Conservation (phyloP, 1,140 invertebrate genomes). For the Hestina assimilis region DNA sequence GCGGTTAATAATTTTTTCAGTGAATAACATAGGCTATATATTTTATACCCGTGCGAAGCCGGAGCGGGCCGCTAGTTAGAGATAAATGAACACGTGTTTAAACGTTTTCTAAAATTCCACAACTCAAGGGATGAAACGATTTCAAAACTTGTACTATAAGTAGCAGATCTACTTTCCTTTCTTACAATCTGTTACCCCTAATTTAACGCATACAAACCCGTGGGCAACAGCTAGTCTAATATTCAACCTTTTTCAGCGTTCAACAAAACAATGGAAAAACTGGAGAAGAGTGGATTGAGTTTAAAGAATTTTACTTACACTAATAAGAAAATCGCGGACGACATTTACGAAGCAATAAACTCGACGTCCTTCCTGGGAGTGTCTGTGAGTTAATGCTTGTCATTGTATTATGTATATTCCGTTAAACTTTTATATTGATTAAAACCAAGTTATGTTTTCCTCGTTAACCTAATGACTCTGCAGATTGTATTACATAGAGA, state of each 20-base stretch:
- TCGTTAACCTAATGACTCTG: conserved; percentile 33
- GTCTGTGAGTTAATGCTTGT: conserved; percentile 85
- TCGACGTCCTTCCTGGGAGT: conserved; percentile 98
- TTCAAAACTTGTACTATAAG: too few species aligned
- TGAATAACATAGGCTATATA: too few species aligned
- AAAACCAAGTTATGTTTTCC: conserved; percentile 11
- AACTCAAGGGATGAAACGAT: too few species aligned
- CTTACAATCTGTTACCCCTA: too few species aligned
- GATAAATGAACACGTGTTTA: too few species aligned
- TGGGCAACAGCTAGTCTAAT: not conserved
- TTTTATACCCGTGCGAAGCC: too few species aligned
- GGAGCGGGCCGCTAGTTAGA: too few species aligned
- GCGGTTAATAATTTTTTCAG: too few species aligned
- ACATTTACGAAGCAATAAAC: conserved; percentile 98
- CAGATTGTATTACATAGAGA: conserved; percentile 23
- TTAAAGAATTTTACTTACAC: conserved; percentile 99
- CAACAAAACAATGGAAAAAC: conserved; percentile 95
- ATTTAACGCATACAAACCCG: too few species aligned
- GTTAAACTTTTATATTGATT: conserved; percentile 16
- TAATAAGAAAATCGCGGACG: conserved; percentile 95
- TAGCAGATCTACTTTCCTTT: too few species aligned
- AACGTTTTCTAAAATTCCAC: too few species aligned
- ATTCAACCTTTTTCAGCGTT: conserved; percentile 84
- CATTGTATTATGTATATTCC: conserved; percentile 1
- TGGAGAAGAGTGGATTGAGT: conserved; percentile 86